Evolutionary conservation across 2,888 invertebrate genomes (phyloP), one percentile per base, ranked within the genome.

Genomic region (Thecocarcelia acutangulata): DNA sequence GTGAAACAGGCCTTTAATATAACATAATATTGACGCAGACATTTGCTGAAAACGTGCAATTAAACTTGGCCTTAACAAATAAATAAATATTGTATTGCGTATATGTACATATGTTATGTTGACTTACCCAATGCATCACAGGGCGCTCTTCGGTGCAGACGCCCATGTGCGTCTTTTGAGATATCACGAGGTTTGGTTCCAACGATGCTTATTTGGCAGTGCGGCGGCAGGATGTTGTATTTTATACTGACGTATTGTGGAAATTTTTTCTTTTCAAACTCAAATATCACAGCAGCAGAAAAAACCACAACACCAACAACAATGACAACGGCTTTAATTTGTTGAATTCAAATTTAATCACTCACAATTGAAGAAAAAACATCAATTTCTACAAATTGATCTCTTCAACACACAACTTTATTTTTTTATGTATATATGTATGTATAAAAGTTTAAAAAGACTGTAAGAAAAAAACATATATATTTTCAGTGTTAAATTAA

Each of bases 91-190:
- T 24, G 24, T 24, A 24, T 24, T 24, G 24, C 24, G 5, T 24
- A 24, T 24, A 24, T 24, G 5, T 5, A 33, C 4, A 9, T 33
- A 33, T 9, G 9, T 9, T 33, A 9, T 33, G 9, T 33, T 33
- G 17, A 91, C 94, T 94, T 92, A 96, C 96, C 96, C 96, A 96
- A 94, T 96, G 96, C 96, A 96, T 94, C 93, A 94, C 96, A 94
- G 94, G 95, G 94, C 94, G 92, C 92, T 93, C 93, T 93, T 95
- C 95, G 94, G 95, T 95, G 94, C 95, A 96, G 93, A 96, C 96
- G 95, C 96, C 96, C 96, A 96, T 96, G 95, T 95, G 96, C 94
- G 90, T 88, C 90, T 90, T 89, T 90, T 90, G 89, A 87, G 87
- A 88, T 88, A 87, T 88, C 89, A 88, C 90, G 86, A 88, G 89